Evolutionary conservation across 64 coral and sea anemone genomes (phyloP).

Genomic region (Pocillopora damicornis): DNA sequence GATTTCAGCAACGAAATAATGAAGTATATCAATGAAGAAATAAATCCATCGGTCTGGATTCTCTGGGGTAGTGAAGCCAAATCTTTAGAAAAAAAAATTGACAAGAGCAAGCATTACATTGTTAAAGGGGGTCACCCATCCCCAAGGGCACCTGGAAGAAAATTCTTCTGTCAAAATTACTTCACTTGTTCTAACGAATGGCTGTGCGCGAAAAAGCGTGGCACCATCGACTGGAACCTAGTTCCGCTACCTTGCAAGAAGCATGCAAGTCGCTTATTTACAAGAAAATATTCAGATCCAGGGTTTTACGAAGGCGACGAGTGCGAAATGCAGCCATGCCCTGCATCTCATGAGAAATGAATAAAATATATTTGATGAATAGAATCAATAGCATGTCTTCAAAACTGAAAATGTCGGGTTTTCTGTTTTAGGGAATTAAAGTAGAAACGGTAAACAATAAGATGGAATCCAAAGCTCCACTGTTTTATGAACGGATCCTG

Average conservation of each 20-base stretch:
- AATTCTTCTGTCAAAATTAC: constrained; percentile 48
- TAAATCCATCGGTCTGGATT: constrained; percentile 16
- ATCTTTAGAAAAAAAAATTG: neutral
- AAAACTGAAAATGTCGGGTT: no score
- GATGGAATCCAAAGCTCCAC: no score
- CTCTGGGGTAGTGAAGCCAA: constrained; percentile 33
- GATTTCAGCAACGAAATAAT: constrained; percentile 10
- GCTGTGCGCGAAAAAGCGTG: constrained; percentile 29
- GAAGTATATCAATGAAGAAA: constrained; percentile 25
- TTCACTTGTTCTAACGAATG: constrained; percentile 23
- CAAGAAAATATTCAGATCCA: neutral
- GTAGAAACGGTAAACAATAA: no score
- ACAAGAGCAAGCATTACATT: constrained; percentile 37
- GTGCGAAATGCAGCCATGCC: constrained; percentile 30
- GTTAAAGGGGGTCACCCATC: constrained; percentile 30
- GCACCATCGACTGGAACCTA: constrained; percentile 28
- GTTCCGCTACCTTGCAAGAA: constrained; percentile 24
- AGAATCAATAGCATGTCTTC: no score
- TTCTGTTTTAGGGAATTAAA: no score
- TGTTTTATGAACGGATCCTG: no score
- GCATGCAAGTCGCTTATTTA: constrained; percentile 1
- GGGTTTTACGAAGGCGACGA: neutral
- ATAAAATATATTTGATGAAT: neutral
- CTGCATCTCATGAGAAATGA: neutral
- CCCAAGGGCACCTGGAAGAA: neutral